Evolutionary conservation across 1,140 invertebrate species (phyloP).

Genomic region (Formica exsecta): DNA sequence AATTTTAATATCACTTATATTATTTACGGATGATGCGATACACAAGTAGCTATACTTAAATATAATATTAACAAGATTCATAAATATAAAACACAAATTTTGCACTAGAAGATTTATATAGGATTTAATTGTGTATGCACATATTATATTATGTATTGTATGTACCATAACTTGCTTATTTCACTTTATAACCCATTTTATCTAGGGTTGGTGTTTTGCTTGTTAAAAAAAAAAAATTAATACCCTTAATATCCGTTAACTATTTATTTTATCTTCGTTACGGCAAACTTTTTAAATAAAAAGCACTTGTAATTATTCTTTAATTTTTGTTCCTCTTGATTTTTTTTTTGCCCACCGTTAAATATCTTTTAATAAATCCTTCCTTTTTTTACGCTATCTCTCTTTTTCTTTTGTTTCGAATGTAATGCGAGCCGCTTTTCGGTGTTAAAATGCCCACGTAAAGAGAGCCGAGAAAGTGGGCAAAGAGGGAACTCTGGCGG

Average conservation of each 20-base stretch:
- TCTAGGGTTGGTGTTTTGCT: not conserved
- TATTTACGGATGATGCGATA: too few species aligned
- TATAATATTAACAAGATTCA: not conserved
- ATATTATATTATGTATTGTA: not conserved
- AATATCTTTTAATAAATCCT: not conserved
- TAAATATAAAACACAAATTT: not conserved
- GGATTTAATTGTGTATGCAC: not conserved
- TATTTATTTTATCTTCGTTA: too few species aligned
- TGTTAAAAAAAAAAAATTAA: too few species aligned
- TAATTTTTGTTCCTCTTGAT: not conserved
- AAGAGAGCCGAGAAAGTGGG: conserved; percentile 20
- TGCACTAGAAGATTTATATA: conserved; percentile 10
- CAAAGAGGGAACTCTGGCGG: conserved; percentile 2
- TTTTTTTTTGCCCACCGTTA: not conserved
- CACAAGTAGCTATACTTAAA: too few species aligned
- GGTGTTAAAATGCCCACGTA: conserved; percentile 29
- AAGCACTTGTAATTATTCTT: too few species aligned
- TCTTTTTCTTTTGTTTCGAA: not conserved
- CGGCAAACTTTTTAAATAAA: too few species aligned
- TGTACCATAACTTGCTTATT: not conserved
- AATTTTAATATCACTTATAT: too few species aligned
- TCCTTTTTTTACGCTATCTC: not conserved
- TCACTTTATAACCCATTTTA: not conserved
- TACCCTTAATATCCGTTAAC: too few species aligned
- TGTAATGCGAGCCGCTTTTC: conserved; percentile 28